Evolutionary conservation across 2,888 invertebrate genomes (phyloP).

Genomic region (Xestia rhomboidea): DNA sequence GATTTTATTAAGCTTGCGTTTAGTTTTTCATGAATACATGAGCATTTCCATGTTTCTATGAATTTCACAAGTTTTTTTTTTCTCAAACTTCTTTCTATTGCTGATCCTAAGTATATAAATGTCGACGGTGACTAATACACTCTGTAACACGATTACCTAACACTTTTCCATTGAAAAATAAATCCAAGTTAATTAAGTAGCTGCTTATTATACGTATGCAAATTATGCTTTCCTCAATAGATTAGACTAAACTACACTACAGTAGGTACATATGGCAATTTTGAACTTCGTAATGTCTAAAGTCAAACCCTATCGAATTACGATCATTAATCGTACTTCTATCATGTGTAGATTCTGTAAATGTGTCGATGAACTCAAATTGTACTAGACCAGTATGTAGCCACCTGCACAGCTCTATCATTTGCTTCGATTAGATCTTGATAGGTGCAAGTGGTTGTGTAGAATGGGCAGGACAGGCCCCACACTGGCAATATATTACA

Average conservation of each 20-base stretch:
- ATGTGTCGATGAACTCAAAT: background rate
- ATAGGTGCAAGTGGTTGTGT: no score
- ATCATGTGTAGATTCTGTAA: constrained; percentile 7
- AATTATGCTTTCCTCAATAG: background rate
- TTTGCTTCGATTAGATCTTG: no score
- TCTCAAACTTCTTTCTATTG: constrained; percentile 15
- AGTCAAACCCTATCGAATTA: background rate
- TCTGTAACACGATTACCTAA: constrained; percentile 22
- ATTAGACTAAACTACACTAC: background rate
- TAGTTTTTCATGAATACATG: constrained; percentile 2
- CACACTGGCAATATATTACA: no score
- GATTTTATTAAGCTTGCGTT: constrained; percentile 1
- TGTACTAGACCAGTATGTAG: no score
- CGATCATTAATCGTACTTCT: background rate
- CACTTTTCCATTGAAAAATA: background rate
- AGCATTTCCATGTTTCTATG: background rate
- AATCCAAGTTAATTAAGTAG: background rate
- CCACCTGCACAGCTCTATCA: no score
- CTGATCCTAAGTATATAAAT: background rate
- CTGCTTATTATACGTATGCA: background rate
- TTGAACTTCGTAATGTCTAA: background rate
- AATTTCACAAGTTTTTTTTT: constrained; percentile 11
- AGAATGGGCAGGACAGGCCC: no score
- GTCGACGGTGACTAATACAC: constrained; percentile 21
- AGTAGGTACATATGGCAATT: background rate